Conservation (phyloP, 2,888 invertebrate genomes). For the Apoda limacodes region DNA sequence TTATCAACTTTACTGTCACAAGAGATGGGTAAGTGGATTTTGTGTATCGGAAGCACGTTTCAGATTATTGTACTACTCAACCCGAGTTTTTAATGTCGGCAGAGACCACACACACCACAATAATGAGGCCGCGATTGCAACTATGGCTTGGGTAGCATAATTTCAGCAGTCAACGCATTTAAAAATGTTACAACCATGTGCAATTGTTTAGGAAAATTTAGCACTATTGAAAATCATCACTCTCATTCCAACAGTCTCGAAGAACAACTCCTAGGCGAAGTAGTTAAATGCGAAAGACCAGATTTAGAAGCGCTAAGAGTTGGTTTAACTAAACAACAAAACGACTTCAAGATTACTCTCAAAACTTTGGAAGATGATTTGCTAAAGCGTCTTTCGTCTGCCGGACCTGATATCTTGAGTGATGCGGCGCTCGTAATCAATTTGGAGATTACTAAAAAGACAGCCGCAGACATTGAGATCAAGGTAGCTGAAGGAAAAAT, state of each 20-base stretch:
- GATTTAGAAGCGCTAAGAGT: slow-evolving; percentile 88
- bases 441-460: slow-evolving; percentile 92
- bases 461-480: slow-evolving; percentile 88
- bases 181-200: too few relatives aligned
- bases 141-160: too few relatives aligned
- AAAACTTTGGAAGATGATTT: slow-evolving; percentile 94
- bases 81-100: too few relatives aligned
- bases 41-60: too few relatives aligned
- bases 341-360: slow-evolving; percentile 92
- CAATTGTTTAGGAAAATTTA: too few relatives aligned
- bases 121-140: too few relatives aligned
- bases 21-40: slow-evolving; percentile 75
- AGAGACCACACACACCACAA: too few relatives aligned
- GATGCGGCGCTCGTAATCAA: slow-evolving; percentile 92
- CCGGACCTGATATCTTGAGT: slow-evolving; percentile 91
- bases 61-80: too few relatives aligned
- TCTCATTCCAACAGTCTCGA: too few relatives aligned
- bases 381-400: slow-evolving; percentile 86
- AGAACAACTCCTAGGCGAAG: slow-evolving; percentile 92
- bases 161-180: too few relatives aligned
- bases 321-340: slow-evolving; percentile 90
- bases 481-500: slow-evolving; percentile 89
- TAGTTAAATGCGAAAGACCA: slow-evolving; percentile 92
- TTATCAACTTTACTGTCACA: slow-evolving; percentile 96
- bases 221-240: too few relatives aligned